These are phyloP conservation scores for Clitarchus hookeri DNA, from an alignment of 2,888 invertebrate species.

Conservation along the genomic window DNA sequence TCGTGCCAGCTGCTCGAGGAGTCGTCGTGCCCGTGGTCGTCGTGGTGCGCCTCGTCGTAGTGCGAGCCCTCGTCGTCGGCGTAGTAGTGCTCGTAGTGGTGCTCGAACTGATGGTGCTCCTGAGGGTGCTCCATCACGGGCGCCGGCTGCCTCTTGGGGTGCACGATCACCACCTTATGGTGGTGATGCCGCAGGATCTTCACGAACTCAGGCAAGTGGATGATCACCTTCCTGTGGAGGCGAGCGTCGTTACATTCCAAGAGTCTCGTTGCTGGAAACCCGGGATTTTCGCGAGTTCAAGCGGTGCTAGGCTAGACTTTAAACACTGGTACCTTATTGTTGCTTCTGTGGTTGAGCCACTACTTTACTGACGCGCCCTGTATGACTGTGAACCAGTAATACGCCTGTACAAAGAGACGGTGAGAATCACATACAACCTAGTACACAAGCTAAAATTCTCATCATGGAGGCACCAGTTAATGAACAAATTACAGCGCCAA, in stretches of 20 bases:
- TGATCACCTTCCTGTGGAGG: conserved; percentile 17
- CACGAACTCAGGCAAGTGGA: not conserved
- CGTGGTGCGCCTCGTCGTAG: not conserved
- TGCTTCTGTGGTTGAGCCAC: no score
- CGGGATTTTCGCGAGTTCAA: no score
- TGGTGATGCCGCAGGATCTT: not conserved
- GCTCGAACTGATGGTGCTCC: not conserved
- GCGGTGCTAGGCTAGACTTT: not conserved
- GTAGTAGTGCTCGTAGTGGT: not conserved
- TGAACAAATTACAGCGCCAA: no score
- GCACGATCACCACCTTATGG: conserved; percentile 10
- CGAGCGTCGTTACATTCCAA: no score
- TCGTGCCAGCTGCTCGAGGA: not conserved
- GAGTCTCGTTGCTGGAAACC: no score
- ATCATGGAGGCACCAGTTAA: no score
- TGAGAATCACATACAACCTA: no score
- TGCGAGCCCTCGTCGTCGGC: not conserved
- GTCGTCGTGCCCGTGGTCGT: not conserved
- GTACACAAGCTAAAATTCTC: no score
- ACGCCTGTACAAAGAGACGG: no score
- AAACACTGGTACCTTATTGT: no score
- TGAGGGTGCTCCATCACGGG: not conserved
- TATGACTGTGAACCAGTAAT: no score
- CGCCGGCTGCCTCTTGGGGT: not conserved
- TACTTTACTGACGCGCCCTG: no score